phyloP scores from a whole-genome alignment of 2,888 invertebrate species.

The Lordiphosa fenestrarum region DNA sequence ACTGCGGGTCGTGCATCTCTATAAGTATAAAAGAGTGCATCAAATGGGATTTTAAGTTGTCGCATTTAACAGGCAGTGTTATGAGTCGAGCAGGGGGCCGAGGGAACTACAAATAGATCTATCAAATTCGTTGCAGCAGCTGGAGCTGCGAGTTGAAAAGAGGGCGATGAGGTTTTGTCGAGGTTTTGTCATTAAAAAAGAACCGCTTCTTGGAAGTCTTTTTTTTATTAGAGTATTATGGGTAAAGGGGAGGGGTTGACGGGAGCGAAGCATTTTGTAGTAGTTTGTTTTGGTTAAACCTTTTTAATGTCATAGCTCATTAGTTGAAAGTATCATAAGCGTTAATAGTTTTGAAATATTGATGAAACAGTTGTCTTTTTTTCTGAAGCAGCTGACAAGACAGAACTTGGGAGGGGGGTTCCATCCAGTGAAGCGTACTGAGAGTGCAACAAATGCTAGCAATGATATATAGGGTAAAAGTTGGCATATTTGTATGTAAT shows the following conservation, averaged over 20 bases:
- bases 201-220: constrained; percentile 31
- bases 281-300: constrained; percentile 55
- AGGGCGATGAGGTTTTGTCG: constrained; percentile 31
- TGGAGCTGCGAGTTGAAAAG: constrained; percentile 7
- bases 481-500: no score
- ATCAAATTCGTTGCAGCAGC: constrained; percentile 62
- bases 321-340: constrained; percentile 53
- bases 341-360: constrained; percentile 51
- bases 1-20: constrained; percentile 32
- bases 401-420: no score
- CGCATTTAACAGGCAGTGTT: constrained; percentile 67
- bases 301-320: constrained; percentile 66
- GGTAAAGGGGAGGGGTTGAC: constrained; percentile 1
- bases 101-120: constrained; percentile 70
- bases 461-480: no score
- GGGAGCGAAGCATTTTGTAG: constrained; percentile 36
- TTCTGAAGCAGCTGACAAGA: constrained; percentile 2
- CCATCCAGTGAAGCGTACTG: no score
- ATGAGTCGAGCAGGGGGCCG: neutral
- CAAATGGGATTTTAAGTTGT: constrained; percentile 77
- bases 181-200: constrained; percentile 53
- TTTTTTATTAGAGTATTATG: constrained; percentile 19
- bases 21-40: constrained; percentile 72
- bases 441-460: no score
- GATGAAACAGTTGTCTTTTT: constrained; percentile 40